Base-by-base conservation (phyloP, 2,888 invertebrate species). In the Campoplex nolae region DNA sequence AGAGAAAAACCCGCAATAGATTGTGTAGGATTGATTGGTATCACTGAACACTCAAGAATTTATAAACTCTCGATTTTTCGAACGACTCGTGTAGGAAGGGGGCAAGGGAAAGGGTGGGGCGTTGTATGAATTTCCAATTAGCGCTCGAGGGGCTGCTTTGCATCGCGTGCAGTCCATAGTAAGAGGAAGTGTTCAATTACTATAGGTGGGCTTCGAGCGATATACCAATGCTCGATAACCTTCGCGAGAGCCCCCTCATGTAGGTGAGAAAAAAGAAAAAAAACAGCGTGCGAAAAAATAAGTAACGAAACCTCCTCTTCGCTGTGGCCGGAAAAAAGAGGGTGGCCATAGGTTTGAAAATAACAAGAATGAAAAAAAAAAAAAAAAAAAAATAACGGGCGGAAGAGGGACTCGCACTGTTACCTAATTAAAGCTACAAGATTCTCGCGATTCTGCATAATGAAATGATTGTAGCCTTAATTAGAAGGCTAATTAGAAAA, bases 371-470 rank as follows among this genome's bases (percentile, higher is more conserved):
- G 38, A 38, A 38, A 70, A 28, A 54, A 79, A n/a, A 56, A 68
- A 84, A 65, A 85, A 68, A 81, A 56, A 85, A 79, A 62, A 82
- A 65, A 87, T 82, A 82, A 54, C 56, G 75, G 56, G 75, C 70
- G 62, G 51, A 67, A 80, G 79, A 74, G 16, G 56, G 71, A 73
- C 56, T 71, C 65, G 76, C 68, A 56, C 83, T 79, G 88, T 88
- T 85, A 86, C 81, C 86, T 88, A 86, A 88, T 88, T 88, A 82
- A 87, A 83, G 85, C 83, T 87, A 88, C 87, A 84, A 82, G 84
- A 82, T 67, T 85, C 84, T 87, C 65, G 83, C 79, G 85, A 83
- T 83, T 85, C 73, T 85, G 85, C 84, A 87, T 88, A 88, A 87
- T 87, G 84, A 80, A 87, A 85, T 35, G 88, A 88, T 84, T 84